Percentiles rank a stretch among this genome's conserved stretches.
These are phyloP conservation scores for Pseudomyrmex pallidus DNA, from an alignment of 1,140 invertebrate species.

Conservation along the genomic window DNA sequence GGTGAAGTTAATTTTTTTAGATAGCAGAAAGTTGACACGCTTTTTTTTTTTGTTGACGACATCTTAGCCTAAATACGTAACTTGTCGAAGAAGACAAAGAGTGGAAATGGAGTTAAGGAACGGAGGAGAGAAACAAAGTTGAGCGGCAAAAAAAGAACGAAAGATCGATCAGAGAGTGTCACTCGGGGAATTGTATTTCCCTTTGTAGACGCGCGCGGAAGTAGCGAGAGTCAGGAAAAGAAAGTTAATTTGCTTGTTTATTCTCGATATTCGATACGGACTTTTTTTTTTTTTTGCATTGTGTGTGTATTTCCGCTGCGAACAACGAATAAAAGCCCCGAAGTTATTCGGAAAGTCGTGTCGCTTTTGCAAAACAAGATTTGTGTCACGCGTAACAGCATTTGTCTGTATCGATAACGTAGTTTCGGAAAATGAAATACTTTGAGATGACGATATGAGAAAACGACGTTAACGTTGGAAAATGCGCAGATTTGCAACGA, in stretches of 20 bases:
- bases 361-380: background rate
- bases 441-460: background rate
- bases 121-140: background rate
- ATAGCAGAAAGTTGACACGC: background rate
- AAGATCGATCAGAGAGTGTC: constrained; percentile 40
- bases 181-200: constrained; percentile 49
- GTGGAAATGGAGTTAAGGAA: background rate
- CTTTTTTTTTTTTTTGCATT: background rate
- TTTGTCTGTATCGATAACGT: background rate
- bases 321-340: background rate
- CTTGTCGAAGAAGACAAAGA: constrained; percentile 1
- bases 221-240: background rate
- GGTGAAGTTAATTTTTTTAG: background rate
- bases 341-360: background rate
- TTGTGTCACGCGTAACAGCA: background rate
- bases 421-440: background rate
- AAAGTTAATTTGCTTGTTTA: constrained; percentile 56
- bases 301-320: no score
- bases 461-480: no score
- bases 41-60: background rate
- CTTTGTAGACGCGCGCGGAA: constrained; percentile 33
- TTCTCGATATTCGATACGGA: constrained; percentile 24
- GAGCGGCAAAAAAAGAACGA: background rate
- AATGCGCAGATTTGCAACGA: no score
- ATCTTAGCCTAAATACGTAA: background rate